These are phyloP conservation scores for Ameiurus melas DNA, from an alignment of 2,113 vertebrate genomes.

Conservation along the genomic window DNA sequence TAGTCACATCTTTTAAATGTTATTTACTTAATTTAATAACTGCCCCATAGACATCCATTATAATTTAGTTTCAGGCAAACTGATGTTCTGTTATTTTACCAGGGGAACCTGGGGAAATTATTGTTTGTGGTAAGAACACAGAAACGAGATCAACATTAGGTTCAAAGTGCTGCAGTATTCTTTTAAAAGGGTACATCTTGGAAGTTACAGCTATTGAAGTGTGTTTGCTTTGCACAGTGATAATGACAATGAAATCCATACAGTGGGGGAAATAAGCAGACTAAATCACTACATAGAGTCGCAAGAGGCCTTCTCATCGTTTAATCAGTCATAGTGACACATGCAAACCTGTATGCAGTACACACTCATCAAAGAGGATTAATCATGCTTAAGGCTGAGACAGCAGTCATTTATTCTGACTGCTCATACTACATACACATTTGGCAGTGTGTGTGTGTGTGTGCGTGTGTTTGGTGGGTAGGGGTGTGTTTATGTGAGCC, in stretches of 20 bases:
- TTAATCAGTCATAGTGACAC: background rate
- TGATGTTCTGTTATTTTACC: background rate
- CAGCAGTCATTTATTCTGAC: constrained; percentile 33
- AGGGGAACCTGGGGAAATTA: background rate
- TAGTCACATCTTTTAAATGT: background rate
- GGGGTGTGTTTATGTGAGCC: constrained; percentile 27
- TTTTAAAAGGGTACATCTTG: background rate
- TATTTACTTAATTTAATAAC: background rate
- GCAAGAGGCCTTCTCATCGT: background rate
- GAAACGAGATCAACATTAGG: background rate
- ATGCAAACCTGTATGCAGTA: background rate
- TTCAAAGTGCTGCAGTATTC: background rate
- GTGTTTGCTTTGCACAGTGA: background rate
- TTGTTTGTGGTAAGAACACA: background rate
- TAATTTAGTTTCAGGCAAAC: background rate
- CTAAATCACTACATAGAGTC: background rate
- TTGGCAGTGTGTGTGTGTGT: constrained; percentile 8
- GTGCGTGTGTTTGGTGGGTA: constrained; percentile 1
- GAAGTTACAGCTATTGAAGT: background rate
- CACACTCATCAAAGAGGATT: constrained; percentile 8
- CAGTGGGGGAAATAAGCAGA: background rate
- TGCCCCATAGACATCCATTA: background rate
- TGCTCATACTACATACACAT: constrained; percentile 12
- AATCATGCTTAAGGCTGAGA: constrained; percentile 22
- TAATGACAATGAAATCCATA: background rate